Evolutionary conservation across 2,113 vertebrate genomes (phyloP).

Genomic region (Microcebus lehilahytsara): DNA sequence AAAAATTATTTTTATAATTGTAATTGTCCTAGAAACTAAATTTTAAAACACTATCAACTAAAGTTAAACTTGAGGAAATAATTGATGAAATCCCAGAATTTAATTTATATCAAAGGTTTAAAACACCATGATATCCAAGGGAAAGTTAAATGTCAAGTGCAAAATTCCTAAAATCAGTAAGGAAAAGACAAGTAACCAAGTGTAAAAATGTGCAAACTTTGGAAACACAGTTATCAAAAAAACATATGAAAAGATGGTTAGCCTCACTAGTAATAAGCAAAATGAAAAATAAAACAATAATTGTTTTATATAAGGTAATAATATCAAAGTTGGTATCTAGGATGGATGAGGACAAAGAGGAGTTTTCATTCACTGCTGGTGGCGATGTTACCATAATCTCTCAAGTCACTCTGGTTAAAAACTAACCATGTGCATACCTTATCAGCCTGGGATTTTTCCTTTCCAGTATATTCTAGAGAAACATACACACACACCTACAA

Average conservation of each 20-base stretch:
- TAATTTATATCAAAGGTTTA: neutral
- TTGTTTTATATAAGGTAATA: neutral
- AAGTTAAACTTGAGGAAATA: neutral
- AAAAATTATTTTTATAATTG: neutral
- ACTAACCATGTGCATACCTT: neutral
- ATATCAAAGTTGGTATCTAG: neutral
- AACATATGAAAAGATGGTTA: neutral
- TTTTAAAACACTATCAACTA: neutral
- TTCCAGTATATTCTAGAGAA: neutral
- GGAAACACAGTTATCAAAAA: neutral
- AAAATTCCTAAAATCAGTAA: neutral
- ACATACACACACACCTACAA: neutral
- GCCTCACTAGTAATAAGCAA: neutral
- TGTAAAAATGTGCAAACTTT: neutral
- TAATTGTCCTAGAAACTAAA: neutral
- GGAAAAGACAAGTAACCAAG: neutral
- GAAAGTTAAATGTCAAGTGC: neutral
- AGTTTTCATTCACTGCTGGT: neutral
- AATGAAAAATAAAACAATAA: neutral
- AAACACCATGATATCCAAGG: neutral
- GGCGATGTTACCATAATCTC: neutral
- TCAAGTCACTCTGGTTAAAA: neutral
- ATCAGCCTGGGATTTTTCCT: neutral
- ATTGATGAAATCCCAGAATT: neutral
- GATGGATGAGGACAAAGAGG: neutral